These are phyloP conservation scores for Coregonus ussuriensis DNA, from an alignment of 2,797 vertebrate species.

Conservation along the genomic window DNA sequence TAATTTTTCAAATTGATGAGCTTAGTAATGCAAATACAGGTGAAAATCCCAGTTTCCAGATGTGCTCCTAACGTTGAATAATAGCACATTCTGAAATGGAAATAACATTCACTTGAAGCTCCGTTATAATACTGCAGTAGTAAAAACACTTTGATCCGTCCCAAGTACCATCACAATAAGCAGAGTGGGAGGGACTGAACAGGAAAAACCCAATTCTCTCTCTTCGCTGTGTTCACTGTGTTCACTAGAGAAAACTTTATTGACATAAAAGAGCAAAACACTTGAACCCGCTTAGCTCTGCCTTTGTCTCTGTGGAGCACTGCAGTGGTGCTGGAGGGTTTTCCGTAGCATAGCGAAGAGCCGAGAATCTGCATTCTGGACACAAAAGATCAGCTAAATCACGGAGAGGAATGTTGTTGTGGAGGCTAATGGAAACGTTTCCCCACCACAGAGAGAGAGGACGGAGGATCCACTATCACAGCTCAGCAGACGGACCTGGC, in stretches of 20 bases:
- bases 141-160: slow-evolving; percentile 64
- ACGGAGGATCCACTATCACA: slow-evolving; percentile 80
- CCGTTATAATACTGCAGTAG: slow-evolving; percentile 57
- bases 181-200: not conserved
- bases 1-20: slow-evolving; percentile 78
- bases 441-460: slow-evolving; percentile 77
- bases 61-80: slow-evolving; percentile 66
- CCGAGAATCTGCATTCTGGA: slow-evolving; percentile 82
- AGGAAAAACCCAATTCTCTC: not conserved
- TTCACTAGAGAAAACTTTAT: slow-evolving; percentile 73
- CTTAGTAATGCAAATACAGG: slow-evolving; percentile 80
- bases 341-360: slow-evolving; percentile 33
- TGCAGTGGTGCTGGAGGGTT: slow-evolving; percentile 68
- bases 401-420: slow-evolving; percentile 82
- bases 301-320: slow-evolving; percentile 74
- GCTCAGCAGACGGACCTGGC: slow-evolving; percentile 80
- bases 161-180: slow-evolving; percentile 36
- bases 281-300: slow-evolving; percentile 72
- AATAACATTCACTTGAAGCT: slow-evolving; percentile 60
- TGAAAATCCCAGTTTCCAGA: slow-evolving; percentile 80
- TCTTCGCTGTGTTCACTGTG: slow-evolving; percentile 52
- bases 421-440: slow-evolving; percentile 85
- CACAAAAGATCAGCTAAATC: slow-evolving; percentile 83
- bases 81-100: slow-evolving; percentile 63
- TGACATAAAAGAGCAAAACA: slow-evolving; percentile 74